Evolutionary conservation across 2,113 vertebrate genomes (phyloP).

Genomic region (Serinus canaria): DNA sequence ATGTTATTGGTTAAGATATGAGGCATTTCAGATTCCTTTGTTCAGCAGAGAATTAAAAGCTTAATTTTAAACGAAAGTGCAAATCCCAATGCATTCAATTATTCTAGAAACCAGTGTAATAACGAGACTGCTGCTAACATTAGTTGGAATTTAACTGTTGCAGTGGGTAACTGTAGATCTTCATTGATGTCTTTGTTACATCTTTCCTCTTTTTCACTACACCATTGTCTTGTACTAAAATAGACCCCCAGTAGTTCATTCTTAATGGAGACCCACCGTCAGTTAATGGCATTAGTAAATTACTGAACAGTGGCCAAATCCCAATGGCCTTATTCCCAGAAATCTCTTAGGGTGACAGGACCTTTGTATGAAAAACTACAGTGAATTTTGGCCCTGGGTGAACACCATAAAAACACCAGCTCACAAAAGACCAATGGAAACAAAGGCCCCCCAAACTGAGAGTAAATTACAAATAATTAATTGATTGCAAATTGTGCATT

Average conservation of each 20-base stretch:
- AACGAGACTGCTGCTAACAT: conserved; percentile 1
- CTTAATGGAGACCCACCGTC: conserved; percentile 30
- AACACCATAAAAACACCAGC: conserved; percentile 17
- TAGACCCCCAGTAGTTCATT: conserved; percentile 31
- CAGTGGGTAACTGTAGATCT: conserved; percentile 23
- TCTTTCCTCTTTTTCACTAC: conserved; percentile 27
- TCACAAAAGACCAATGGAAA: conserved; percentile 27
- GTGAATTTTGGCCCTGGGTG: conserved; percentile 51
- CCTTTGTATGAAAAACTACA: conserved; percentile 32
- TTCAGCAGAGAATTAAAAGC: conserved; percentile 9
- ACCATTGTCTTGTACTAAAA: conserved; percentile 32
- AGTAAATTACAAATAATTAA: background rate
- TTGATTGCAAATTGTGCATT: background rate
- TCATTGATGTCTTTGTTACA: conserved; percentile 15
- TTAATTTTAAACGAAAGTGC: background rate
- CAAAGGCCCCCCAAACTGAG: background rate
- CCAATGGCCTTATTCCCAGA: conserved; percentile 63
- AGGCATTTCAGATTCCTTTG: background rate
- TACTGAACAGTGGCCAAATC: conserved; percentile 55
- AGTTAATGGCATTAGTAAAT: conserved; percentile 53
- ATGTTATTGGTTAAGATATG: background rate
- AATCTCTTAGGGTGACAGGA: conserved; percentile 52
- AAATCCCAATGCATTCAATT: background rate
- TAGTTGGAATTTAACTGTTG: background rate
- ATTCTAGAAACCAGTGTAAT: conserved; percentile 13